Evolutionary conservation across 2,797 vertebrate species (phyloP).

Genomic region (Amniataba percoides): DNA sequence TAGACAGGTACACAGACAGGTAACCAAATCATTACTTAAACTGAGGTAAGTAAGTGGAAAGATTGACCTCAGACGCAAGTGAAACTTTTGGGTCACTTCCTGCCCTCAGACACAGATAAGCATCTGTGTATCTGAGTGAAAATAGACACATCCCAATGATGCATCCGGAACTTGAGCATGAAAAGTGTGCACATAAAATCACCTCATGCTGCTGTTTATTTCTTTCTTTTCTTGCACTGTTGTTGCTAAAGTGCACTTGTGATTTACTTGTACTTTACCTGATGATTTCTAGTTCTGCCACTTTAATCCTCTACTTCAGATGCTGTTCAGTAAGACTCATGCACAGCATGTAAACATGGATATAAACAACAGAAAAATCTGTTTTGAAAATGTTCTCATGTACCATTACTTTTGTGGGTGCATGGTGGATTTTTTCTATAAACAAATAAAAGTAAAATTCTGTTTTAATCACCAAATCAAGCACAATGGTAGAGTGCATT

Average conservation of each 20-base stretch:
- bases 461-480: not conserved
- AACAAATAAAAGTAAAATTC: not conserved
- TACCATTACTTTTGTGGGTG: not conserved
- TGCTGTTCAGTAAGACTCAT: not conserved
- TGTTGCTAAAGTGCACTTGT: not conserved
- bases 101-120: slow-evolving; percentile 51
- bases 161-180: slow-evolving; percentile 25
- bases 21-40: slow-evolving; percentile 1
- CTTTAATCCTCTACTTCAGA: not conserved
- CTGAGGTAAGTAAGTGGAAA: slow-evolving; percentile 1
- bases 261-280: not conserved
- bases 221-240: not conserved
- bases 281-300: not conserved
- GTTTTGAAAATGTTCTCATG: not conserved
- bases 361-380: not conserved
- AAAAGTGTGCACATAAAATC: not conserved
- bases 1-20: slow-evolving; percentile 22
- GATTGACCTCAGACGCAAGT: slow-evolving; percentile 36
- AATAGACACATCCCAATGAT: slow-evolving; percentile 13
- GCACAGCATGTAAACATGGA: not conserved
- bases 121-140: slow-evolving; percentile 30
- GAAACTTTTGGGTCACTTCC: slow-evolving; percentile 70
- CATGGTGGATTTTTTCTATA: not conserved
- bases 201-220: not conserved
- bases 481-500: not conserved